Percentiles rank a stretch among this genome's conserved stretches.
These are phyloP conservation scores for Anneissia japonica DNA, from an alignment of 35 echinoderm and acorn worm species.

Conservation along the genomic window DNA sequence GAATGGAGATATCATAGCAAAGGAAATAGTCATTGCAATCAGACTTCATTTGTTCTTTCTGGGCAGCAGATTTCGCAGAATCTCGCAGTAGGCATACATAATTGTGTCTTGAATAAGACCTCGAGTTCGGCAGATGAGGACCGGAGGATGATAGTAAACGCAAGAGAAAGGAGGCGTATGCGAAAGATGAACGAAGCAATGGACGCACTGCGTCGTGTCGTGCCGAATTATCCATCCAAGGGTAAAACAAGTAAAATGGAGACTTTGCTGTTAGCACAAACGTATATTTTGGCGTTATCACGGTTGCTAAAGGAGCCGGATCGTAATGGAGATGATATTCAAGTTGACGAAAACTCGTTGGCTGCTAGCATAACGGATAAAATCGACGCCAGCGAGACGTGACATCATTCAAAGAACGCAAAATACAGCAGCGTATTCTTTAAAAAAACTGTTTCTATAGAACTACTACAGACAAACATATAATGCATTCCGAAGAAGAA, in stretches of 20 bases:
- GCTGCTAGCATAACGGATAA: not conserved
- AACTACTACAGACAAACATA: no score
- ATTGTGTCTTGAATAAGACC: not conserved
- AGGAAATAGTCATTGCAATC: no score
- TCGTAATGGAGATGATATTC: not conserved
- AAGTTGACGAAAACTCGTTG: not conserved
- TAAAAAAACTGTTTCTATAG: no score
- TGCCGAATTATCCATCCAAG: slow-evolving; percentile 64
- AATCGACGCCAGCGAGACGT: no score
- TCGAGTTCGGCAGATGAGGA: not conserved
- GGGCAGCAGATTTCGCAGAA: no score
- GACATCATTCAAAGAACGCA: no score
- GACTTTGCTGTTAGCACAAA: slow-evolving; percentile 67
- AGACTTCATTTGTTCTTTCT: no score
- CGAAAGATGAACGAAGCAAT: slow-evolving; percentile 59
- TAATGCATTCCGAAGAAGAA: no score
- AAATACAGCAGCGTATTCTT: no score
- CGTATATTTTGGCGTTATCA: slow-evolving; percentile 57
- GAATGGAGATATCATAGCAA: no score
- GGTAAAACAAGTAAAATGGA: slow-evolving; percentile 73
- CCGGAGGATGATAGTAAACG: slow-evolving; percentile 44
- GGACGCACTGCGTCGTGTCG: slow-evolving; percentile 55
- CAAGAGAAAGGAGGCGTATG: slow-evolving; percentile 52
- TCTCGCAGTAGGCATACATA: no score
- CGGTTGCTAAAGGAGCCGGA: slow-evolving; percentile 43